These are phyloP conservation scores for Argopecten irradians DNA, from an alignment of 1,140 invertebrate species.

Conservation along the genomic window DNA sequence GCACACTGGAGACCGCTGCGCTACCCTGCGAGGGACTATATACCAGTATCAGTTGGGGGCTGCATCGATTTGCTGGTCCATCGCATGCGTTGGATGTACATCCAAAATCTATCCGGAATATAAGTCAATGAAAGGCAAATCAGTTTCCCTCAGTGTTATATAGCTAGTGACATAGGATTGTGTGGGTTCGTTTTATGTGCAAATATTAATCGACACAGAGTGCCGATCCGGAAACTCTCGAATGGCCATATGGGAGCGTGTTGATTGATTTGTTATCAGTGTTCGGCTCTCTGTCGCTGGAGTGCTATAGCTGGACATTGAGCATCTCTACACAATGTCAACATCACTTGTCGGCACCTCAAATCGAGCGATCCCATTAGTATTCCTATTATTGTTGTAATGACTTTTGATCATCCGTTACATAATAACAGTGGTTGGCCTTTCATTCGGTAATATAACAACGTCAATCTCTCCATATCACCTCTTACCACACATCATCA, in stretches of 20 bases:
- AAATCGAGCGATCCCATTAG: background rate
- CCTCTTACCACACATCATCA: too few relatives aligned
- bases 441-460: too few relatives aligned
- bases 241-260: background rate
- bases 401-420: too few relatives aligned
- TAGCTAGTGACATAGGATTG: background rate
- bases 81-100: background rate
- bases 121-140: background rate
- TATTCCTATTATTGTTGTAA: background rate
- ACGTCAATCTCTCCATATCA: too few relatives aligned
- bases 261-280: background rate
- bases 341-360: background rate
- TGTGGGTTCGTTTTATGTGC: background rate
- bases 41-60: background rate
- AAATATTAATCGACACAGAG: conserved; percentile 18
- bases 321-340: background rate
- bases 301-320: background rate
- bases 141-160: background rate
- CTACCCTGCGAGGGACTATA: background rate
- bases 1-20: background rate
- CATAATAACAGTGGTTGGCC: too few relatives aligned
- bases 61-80: background rate
- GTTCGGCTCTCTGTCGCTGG: background rate
- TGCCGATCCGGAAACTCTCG: background rate
- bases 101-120: background rate